These are phyloP conservation scores for Buathra laborator DNA, from an alignment of 2,888 invertebrate species.

Conservation along the genomic window DNA sequence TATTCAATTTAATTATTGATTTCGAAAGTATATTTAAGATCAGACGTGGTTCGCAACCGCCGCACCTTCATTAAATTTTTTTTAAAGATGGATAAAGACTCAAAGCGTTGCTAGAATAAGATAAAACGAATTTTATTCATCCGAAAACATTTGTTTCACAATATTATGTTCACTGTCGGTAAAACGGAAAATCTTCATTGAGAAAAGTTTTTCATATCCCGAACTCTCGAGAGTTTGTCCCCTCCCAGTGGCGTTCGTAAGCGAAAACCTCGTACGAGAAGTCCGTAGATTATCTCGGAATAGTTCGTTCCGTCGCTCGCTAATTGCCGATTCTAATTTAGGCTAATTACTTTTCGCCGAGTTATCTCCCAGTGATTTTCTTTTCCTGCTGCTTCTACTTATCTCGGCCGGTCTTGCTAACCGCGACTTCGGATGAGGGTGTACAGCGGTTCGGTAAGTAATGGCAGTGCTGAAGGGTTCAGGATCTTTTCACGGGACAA, in stretches of 20 bases:
- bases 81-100: no score
- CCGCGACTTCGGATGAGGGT: constrained; percentile 18
- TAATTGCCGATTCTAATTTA: constrained; percentile 74
- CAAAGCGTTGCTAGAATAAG: background rate
- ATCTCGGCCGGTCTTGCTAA: constrained; percentile 34
- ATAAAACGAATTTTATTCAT: background rate
- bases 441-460: constrained; percentile 52
- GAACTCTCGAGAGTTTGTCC: background rate
- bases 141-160: background rate
- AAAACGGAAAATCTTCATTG: background rate
- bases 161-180: background rate
- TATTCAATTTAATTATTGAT: no score
- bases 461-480: constrained; percentile 36
- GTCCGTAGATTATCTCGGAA: constrained; percentile 57
- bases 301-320: constrained; percentile 46
- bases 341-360: constrained; percentile 76
- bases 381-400: constrained; percentile 51
- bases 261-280: constrained; percentile 27
- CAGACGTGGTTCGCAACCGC: no score
- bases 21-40: no score
- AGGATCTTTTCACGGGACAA: constrained; percentile 35
- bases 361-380: constrained; percentile 56
- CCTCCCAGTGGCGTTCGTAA: background rate
- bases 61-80: no score
- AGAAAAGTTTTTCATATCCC: background rate